phyloP scores from a whole-genome alignment of 2,797 vertebrate genomes.

The Pelochelys cantorii region DNA sequence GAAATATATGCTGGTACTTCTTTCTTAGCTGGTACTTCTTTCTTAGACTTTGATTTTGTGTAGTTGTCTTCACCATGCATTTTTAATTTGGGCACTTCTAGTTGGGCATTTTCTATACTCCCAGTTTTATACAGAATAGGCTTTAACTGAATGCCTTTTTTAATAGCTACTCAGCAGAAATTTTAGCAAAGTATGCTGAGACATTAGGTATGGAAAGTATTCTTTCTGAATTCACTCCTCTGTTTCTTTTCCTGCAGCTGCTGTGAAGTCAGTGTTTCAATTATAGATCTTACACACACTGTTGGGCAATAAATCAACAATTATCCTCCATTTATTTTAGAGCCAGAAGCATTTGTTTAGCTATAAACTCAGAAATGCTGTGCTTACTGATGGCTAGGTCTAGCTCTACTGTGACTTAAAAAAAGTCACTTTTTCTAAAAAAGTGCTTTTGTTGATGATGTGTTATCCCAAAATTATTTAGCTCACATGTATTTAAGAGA shows the following conservation, averaged over 20 bases:
- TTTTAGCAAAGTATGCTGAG: constrained; percentile 47
- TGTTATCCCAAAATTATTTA: background rate
- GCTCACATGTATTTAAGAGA: background rate
- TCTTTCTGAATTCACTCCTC: constrained; percentile 58
- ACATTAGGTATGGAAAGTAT: constrained; percentile 58
- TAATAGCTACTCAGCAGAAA: constrained; percentile 49
- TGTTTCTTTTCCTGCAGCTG: constrained; percentile 63
- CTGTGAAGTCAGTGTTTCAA: constrained; percentile 77
- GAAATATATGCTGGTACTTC: background rate
- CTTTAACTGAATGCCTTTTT: background rate
- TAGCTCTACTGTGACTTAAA: constrained; percentile 23
- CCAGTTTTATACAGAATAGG: background rate
- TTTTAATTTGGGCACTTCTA: background rate
- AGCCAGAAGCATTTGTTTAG: constrained; percentile 74
- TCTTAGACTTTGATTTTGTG: background rate
- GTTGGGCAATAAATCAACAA: constrained; percentile 65
- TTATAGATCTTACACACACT: constrained; percentile 78
- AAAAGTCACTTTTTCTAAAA: background rate
- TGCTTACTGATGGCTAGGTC: constrained; percentile 33
- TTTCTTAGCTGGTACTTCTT: background rate
- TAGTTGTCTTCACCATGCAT: background rate
- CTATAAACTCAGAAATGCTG: constrained; percentile 61
- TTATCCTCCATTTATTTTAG: constrained; percentile 72
- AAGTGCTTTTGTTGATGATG: constrained; percentile 44
- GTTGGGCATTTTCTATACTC: background rate